Base-by-base conservation (phyloP, 1,140 invertebrate species). In the Chlorops oryzae region DNA sequence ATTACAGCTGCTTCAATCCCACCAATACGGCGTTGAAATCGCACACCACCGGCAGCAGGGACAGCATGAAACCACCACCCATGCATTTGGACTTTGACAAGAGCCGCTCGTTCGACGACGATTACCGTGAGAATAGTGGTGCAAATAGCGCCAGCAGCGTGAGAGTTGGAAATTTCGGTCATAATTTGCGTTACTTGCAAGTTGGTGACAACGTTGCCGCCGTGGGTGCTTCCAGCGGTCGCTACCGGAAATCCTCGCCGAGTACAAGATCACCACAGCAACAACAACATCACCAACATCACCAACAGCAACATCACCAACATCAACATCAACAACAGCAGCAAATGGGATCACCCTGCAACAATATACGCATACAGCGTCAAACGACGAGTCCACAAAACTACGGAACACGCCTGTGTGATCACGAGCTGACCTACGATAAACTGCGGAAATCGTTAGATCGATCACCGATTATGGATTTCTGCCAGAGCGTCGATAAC, bases 401-500 rank as follows among this genome's bases (percentile, higher is more conserved):
- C 49, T 72, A 72, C 39, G 70, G 70, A 2, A 72, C 62, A 2
- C 57, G 70, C 3, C 40, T 70, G 5, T 72, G 67, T 39, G 69
- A 72, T 41, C 70, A 72, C 32, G 69, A 72, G 32, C 45, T 72
- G 5, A 70, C 70, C 7, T 72, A 65, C 40, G 70, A 72, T 20
- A 65, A 69, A 56, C 25, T 65, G 3, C 52, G 70, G 1, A 62
- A 60, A 34, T 61, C 65, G 1, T 57, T 65, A 5, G 50, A 57
- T 39, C 50, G 57, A 34, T 61, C 59, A 43, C 59, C 59, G 13
- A 55, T 61, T 10, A 70, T 72, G 35, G 68, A 70, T 54, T 70
- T 67, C 43, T 62, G 65, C 21, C 41, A 60, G 2, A 57, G 62
- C 12, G 65, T 61, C 1, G 66, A 69, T 39, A 69, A 58, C 50